These are phyloP conservation scores for Danio jaintianensis DNA, from an alignment of 2,797 vertebrate species.

Conservation along the genomic window DNA sequence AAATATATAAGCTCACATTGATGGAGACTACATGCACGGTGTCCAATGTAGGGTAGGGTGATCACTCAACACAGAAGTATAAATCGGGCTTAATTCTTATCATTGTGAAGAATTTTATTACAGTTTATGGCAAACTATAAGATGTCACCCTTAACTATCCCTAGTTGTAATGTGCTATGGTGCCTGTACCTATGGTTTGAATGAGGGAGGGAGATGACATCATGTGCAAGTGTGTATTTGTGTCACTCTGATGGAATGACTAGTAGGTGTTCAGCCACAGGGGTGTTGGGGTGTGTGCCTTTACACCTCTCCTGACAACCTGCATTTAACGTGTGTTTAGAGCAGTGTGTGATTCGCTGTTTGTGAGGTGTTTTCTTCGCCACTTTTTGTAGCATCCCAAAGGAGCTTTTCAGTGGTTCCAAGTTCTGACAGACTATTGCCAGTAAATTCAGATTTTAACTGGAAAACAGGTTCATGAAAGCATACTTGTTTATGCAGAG, in stretches of 20 bases:
- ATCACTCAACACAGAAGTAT: too few species aligned
- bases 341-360: not conserved
- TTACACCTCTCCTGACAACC: slow-evolving; percentile 35
- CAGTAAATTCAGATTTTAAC: slow-evolving; percentile 20
- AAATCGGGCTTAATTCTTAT: too few species aligned
- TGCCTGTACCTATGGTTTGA: slow-evolving; percentile 9
- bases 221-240: slow-evolving; percentile 36
- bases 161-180: not conserved
- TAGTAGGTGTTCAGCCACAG: slow-evolving; percentile 28
- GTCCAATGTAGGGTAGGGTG: too few species aligned
- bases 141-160: too few species aligned
- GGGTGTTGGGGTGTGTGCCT: slow-evolving; percentile 36
- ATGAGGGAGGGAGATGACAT: slow-evolving; percentile 28
- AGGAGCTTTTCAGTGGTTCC: slow-evolving; percentile 11
- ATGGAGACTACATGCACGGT: too few species aligned
- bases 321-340: slow-evolving; percentile 33
- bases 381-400: slow-evolving; percentile 3
- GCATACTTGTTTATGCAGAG: slow-evolving; percentile 26
- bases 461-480: slow-evolving; percentile 23
- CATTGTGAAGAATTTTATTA: too few species aligned
- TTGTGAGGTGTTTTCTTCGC: slow-evolving; percentile 16
- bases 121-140: too few species aligned
- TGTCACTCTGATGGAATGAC: slow-evolving; percentile 34
- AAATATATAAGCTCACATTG: too few species aligned
- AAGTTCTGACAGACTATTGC: slow-evolving; percentile 9